These are phyloP conservation scores for Oedothorax gibbosus DNA, from an alignment of 1,140 invertebrate species.

Conservation along the genomic window DNA sequence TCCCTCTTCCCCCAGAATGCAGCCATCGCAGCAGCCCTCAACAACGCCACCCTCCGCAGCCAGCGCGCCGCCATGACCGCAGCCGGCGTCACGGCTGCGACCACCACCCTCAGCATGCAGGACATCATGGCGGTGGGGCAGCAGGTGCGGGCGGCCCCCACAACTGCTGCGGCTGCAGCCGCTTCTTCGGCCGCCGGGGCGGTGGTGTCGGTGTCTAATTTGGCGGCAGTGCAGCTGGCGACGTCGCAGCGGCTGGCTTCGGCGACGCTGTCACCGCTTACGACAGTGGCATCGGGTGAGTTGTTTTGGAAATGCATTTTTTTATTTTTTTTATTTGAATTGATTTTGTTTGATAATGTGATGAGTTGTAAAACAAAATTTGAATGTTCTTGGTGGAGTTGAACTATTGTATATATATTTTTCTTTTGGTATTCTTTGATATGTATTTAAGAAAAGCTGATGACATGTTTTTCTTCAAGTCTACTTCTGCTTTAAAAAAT, in stretches of 20 bases:
- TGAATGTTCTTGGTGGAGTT: too few species aligned
- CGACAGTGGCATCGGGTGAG: conserved; percentile 63
- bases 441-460: too few species aligned
- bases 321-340: not conserved
- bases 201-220: conserved; percentile 67
- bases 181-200: conserved; percentile 61
- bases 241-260: conserved; percentile 65
- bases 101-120: conserved; percentile 64
- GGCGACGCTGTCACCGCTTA: conserved; percentile 64
- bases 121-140: conserved; percentile 63
- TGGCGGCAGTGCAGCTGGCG: conserved; percentile 67
- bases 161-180: conserved; percentile 45
- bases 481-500: too few species aligned
- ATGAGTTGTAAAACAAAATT: too few species aligned
- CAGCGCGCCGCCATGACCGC: conserved; percentile 62
- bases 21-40: conserved; percentile 46
- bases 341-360: not conserved
- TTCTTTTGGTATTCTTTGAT: too few species aligned
- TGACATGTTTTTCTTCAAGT: too few species aligned
- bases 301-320: not conserved
- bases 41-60: conserved; percentile 33
- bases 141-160: conserved; percentile 62
- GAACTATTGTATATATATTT: too few species aligned
- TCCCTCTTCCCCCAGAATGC: conserved; percentile 31
- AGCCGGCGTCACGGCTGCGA: conserved; percentile 56